Conservation (phyloP, 2,797 vertebrate genomes). For the Morus bassanus region DNA sequence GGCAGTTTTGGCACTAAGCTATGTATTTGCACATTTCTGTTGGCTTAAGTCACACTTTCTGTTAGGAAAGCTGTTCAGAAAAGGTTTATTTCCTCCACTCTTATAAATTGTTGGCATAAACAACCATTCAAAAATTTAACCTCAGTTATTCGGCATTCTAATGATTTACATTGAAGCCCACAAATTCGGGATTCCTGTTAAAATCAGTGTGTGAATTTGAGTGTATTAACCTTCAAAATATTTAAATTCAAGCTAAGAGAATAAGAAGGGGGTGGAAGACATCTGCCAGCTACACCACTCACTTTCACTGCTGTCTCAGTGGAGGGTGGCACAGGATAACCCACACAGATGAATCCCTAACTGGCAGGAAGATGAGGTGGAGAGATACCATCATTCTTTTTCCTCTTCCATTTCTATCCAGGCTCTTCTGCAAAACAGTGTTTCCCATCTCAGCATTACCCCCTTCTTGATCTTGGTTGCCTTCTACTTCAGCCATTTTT, state of each 20-base stretch:
- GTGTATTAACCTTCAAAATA: slow-evolving; percentile 39
- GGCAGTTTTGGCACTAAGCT: slow-evolving; percentile 46
- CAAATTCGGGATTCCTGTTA: neutral
- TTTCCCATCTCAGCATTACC: neutral
- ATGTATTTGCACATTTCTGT: slow-evolving; percentile 55
- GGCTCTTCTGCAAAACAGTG: neutral
- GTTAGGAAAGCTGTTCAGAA: slow-evolving; percentile 44
- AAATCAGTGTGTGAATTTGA: neutral
- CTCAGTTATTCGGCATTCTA: slow-evolving; percentile 42
- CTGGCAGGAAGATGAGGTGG: neutral
- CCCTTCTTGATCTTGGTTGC: neutral
- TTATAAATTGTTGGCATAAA: slow-evolving; percentile 50
- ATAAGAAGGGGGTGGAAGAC: neutral
- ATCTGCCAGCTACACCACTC: neutral
- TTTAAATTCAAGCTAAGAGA: slow-evolving; percentile 29
- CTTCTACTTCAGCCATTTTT: neutral
- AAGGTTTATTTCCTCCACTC: slow-evolving; percentile 51
- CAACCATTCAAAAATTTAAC: slow-evolving; percentile 39
- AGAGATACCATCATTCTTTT: fast-evolving
- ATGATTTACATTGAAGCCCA: neutral
- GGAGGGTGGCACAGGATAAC: neutral
- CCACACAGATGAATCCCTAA: neutral
- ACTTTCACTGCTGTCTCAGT: neutral
- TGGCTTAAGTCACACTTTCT: slow-evolving; percentile 52
- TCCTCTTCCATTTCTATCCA: neutral